These are phyloP conservation scores for Tyto alba DNA, from an alignment of 2,113 vertebrate species.

Conservation along the genomic window DNA sequence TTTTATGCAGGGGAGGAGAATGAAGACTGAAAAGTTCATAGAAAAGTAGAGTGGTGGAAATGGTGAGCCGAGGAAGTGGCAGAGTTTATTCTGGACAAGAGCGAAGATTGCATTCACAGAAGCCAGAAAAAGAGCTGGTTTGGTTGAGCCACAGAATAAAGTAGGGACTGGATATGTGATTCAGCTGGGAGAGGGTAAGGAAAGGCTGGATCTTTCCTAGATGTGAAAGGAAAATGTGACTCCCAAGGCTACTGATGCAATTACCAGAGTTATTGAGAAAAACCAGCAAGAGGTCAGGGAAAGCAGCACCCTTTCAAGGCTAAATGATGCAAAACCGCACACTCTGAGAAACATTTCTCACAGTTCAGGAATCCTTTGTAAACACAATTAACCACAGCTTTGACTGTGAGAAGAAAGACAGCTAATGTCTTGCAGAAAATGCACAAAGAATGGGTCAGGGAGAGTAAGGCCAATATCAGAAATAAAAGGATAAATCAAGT, in stretches of 20 bases:
- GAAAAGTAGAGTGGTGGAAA: not conserved
- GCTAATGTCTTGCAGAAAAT: not conserved
- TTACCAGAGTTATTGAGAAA: not conserved
- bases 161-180: not conserved
- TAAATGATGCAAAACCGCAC: not conserved
- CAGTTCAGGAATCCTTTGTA: conserved; percentile 9
- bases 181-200: not conserved
- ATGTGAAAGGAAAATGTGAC: conserved; percentile 15
- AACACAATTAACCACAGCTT: not conserved
- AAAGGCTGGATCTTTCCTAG: conserved; percentile 13
- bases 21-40: not conserved
- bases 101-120: not conserved
- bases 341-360: conserved; percentile 26
- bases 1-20: not conserved
- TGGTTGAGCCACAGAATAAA: not conserved
- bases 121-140: not conserved
- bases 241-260: conserved; percentile 17
- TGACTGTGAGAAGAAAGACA: not conserved
- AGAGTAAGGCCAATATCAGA: not conserved
- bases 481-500: not conserved
- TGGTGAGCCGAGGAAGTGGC: not conserved
- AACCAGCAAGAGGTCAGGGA: not conserved
- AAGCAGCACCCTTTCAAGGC: conserved; percentile 30
- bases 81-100: not conserved
- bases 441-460: not conserved